Evolutionary conservation across 2,888 invertebrate genomes (phyloP).

Genomic region (Volucella zonaria): DNA sequence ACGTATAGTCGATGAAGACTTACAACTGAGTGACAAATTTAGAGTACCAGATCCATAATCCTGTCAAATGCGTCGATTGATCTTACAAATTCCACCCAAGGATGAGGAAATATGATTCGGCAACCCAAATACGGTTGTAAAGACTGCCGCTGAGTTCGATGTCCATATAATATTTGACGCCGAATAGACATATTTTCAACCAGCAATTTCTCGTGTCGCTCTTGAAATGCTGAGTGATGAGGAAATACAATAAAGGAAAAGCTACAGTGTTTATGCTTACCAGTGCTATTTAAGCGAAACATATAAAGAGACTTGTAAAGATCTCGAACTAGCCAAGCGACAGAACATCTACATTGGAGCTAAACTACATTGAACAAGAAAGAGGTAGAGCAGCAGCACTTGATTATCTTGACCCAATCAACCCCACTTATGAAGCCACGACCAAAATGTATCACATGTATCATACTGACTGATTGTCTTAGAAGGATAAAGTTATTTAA

Average conservation of each 20-base stretch:
- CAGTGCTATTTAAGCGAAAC: conserved; percentile 98
- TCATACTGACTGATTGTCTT: conserved; percentile 94
- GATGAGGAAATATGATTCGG: conserved; percentile 99
- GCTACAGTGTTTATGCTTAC: conserved; percentile 98
- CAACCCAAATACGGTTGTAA: conserved; percentile 92
- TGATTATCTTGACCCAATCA: conserved; percentile 98
- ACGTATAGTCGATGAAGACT: conserved; percentile 96
- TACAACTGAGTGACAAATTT: conserved; percentile 95
- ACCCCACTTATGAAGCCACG: conserved; percentile 95
- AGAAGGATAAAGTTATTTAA: conserved; percentile 87
- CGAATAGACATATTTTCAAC: conserved; percentile 99
- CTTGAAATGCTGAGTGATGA: conserved; percentile 99
- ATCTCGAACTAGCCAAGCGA: conserved; percentile 96
- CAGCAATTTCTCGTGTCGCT: conserved; percentile 97
- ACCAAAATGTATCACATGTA: conserved; percentile 96
- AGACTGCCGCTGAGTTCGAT: conserved; percentile 94
- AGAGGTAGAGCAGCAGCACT: conserved; percentile 94
- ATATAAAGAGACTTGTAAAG: conserved; percentile 93
- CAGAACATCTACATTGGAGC: conserved; percentile 99
- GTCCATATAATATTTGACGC: conserved; percentile 99
- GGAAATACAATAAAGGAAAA: conserved; percentile 96
- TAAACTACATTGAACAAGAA: conserved; percentile 98
- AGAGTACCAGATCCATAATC: conserved; percentile 96
- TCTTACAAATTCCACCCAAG: conserved; percentile 92
- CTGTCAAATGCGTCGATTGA: conserved; percentile 95